Evolutionary conservation across 1,140 invertebrate genomes (phyloP), one percentile per base, ranked within the genome.

Genomic region (Diachasma alloeum): DNA sequence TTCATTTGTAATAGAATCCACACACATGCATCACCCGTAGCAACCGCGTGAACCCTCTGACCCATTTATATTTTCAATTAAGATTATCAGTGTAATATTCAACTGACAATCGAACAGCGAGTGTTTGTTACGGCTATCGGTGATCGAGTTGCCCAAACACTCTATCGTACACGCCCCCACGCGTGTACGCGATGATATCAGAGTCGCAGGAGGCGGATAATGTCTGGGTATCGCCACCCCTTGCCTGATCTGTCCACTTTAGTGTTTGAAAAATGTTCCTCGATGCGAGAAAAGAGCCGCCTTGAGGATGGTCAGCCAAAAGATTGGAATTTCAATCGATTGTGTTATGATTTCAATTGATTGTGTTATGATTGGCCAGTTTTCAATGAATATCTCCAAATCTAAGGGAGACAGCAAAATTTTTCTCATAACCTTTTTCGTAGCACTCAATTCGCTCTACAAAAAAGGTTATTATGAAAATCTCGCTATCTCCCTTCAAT

Each of bases 131-230:
- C 26, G 36, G 39, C 37, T 74, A 59, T 36, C 66, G 24, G 10
- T 19, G 46, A 76, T 76, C 74, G n/a, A 15, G 67, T 69, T 69
- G 48, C 66, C 31, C 31, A 76, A 63, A 59, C 63, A 76, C 46
- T 36, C 48, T 76, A 76, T 76, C 74, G 24, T 36, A 48, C 46
- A 76, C 74, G 74, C 74, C 74, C 67, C 66, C 67, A 26, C 36
- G 22, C 67, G 46, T 72, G 48, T 70, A 48, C 66, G 72, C n/a
- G 39, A 26, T 63, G 72, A 74, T 66, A 74, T 22, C 19, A 67
- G 24, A 42, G 39, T 31, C 31, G 31, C 39, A 42, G 39, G 39
- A 42, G 39, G 13, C 59, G 59, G 59, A 63, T 63, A 63, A 63
- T 11, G 19, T 63, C 59, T 26, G 59, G 19, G 13, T 63, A 63